phyloP scores from a whole-genome alignment of 2,888 invertebrate species.

The Pachliopta kotzebuea region DNA sequence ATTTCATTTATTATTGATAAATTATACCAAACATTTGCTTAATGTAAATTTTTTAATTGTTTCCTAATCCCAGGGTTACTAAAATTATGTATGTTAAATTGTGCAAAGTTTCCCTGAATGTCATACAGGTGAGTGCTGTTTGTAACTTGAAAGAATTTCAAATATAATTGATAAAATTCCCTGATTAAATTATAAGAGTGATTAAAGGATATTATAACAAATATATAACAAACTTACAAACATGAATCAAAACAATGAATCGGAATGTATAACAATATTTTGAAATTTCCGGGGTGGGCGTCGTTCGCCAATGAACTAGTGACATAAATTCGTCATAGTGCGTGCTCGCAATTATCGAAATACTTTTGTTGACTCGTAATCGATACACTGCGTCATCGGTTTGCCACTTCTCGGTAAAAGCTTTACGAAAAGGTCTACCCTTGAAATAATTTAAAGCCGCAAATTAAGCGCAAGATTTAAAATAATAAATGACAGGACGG shows the following conservation, averaged over 20 bases:
- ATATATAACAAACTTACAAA: neutral
- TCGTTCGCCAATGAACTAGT: conserved; percentile 49
- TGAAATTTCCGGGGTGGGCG: conserved; percentile 29
- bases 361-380: conserved; percentile 34
- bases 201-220: too few species aligned
- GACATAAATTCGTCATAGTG: conserved; percentile 47
- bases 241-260: neutral
- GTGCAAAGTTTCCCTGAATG: too few species aligned
- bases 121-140: too few species aligned
- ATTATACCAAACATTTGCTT: too few species aligned
- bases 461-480: neutral
- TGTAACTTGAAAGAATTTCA: too few species aligned
- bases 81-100: too few species aligned
- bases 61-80: too few species aligned
- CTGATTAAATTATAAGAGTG: too few species aligned
- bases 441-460: conserved; percentile 7
- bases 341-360: conserved; percentile 41
- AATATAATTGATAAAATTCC: too few species aligned
- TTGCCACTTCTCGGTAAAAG: conserved; percentile 1
- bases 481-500: too few species aligned
- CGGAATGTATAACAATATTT: conserved; percentile 1
- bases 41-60: too few species aligned
- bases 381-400: conserved; percentile 11
- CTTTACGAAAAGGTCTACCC: neutral
- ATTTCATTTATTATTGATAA: too few species aligned